Evolutionary conservation across 2,888 invertebrate genomes (phyloP).

Genomic region (Sarcophaga carnaria): DNA sequence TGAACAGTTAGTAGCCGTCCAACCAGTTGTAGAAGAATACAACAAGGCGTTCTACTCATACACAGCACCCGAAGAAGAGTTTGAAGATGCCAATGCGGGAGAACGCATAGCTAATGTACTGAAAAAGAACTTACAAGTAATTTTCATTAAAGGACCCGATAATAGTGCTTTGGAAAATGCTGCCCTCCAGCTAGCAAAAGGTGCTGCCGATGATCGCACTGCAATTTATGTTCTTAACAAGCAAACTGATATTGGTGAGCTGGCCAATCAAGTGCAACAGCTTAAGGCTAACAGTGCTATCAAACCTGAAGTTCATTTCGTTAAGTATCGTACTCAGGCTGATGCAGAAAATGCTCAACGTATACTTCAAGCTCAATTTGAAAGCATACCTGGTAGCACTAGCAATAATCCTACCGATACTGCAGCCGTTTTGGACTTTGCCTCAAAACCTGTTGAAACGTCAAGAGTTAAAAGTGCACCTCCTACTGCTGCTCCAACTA

Average conservation of each 20-base stretch:
- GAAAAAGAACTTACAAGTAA: conserved; percentile 76
- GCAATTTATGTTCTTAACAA: conserved; percentile 78
- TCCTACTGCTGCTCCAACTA: conserved; percentile 25
- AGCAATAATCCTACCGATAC: conserved; percentile 74
- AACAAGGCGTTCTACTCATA: conserved; percentile 75
- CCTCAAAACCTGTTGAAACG: conserved; percentile 68
- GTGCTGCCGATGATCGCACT: conserved; percentile 77
- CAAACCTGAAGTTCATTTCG: conserved; percentile 78
- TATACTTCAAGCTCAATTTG: conserved; percentile 77
- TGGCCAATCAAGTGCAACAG: conserved; percentile 75
- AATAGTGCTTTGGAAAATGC: conserved; percentile 76
- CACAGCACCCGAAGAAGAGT: conserved; percentile 78
- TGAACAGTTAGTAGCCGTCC: conserved; percentile 70
- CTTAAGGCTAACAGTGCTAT: conserved; percentile 71
- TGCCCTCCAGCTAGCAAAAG: conserved; percentile 75
- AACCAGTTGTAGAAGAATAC: conserved; percentile 71
- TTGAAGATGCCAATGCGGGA: conserved; percentile 70
- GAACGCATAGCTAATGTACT: conserved; percentile 72
- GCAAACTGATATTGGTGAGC: conserved; percentile 75
- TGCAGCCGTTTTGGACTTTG: conserved; percentile 75
- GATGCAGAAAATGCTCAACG: conserved; percentile 79
- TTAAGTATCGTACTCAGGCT: conserved; percentile 78
- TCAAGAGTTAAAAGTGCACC: conserved; percentile 28
- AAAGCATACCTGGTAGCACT: conserved; percentile 74
- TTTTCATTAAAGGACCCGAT: conserved; percentile 80